phyloP scores from a whole-genome alignment of 1,140 invertebrate species.

The Lordiphosa collinella region DNA sequence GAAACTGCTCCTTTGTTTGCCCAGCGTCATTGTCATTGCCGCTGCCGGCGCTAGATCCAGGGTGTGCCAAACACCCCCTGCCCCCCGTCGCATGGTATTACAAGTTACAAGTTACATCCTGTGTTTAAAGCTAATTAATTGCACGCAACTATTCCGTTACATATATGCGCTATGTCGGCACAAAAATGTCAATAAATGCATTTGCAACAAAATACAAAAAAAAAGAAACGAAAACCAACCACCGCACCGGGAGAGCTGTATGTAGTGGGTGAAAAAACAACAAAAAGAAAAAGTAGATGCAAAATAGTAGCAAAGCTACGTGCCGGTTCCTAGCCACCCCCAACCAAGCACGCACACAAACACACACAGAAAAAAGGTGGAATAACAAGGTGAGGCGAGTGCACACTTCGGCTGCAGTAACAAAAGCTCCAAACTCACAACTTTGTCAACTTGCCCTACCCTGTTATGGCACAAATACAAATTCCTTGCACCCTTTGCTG shows the following conservation, averaged over 20 bases:
- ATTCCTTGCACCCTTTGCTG: constrained; percentile 34
- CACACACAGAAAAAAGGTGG: background rate
- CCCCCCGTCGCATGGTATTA: background rate
- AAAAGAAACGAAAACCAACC: constrained; percentile 54
- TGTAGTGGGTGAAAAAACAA: constrained; percentile 12
- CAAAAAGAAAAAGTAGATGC: constrained; percentile 26
- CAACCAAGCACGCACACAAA: constrained; percentile 24
- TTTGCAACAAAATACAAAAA: constrained; percentile 42
- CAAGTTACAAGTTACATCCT: constrained; percentile 27
- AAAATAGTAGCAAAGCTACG: constrained; percentile 51
- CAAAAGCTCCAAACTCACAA: too few relatives aligned
- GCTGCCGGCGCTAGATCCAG: constrained; percentile 56
- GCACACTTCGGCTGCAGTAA: too few relatives aligned
- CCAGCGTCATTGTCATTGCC: constrained; percentile 52
- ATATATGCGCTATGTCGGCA: constrained; percentile 13
- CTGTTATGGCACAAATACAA: background rate
- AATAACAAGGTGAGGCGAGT: background rate
- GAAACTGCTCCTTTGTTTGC: constrained; percentile 71
- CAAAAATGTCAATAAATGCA: constrained; percentile 74
- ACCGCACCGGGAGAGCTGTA: constrained; percentile 59
- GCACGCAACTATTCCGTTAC: constrained; percentile 48
- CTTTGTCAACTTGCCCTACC: too few relatives aligned
- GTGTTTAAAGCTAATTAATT: constrained; percentile 49
- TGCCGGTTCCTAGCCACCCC: constrained; percentile 52
- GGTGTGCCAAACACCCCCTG: constrained; percentile 47